These are phyloP conservation scores for Uromys caudimaculatus DNA, from an alignment of 2,797 vertebrate species.

Conservation along the genomic window DNA sequence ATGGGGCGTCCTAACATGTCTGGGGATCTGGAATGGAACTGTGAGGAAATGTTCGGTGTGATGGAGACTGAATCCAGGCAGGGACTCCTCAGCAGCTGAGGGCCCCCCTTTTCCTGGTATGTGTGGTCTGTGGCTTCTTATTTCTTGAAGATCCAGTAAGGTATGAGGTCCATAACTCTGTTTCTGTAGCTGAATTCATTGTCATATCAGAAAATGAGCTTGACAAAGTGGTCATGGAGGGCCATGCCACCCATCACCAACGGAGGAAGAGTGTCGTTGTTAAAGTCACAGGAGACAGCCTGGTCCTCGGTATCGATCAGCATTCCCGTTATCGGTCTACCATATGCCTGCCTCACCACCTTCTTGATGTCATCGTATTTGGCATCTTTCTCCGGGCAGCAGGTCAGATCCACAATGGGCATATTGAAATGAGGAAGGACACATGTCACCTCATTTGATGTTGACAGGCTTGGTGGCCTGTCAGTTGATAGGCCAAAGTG, in stretches of 20 bases:
- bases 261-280: background rate
- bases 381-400: background rate
- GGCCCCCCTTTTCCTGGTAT: background rate
- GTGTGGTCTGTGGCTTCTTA: background rate
- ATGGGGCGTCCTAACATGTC: too few relatives aligned
- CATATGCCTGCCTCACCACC: too few relatives aligned
- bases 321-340: background rate
- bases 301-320: too few relatives aligned
- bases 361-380: too few relatives aligned
- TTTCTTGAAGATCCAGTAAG: background rate
- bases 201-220: background rate
- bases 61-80: background rate
- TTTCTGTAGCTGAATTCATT: background rate
- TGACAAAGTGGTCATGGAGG: background rate
- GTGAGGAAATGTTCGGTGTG: background rate
- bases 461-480: background rate
- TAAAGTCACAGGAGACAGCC: background rate
- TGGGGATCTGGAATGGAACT: background rate
- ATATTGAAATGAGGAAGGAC: background rate
- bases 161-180: background rate
- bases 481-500: background rate
- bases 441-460: background rate
- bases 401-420: background rate
- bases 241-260: background rate
- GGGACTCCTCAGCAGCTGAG: background rate